A percentile compares a stretch with the other conserved stretches of the same genome.
These are phyloP conservation scores for chimpanzee (Pan troglodytes) DNA, from an alignment of 2,113 vertebrate genomes.

Conservation along the genomic window NHGRI_mPanTro3-v2.1_pri NC_072403.2:140029501-140030000, in stretches of 20 bases:
- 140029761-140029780: background rate
- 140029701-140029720: background rate
- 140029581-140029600: background rate
- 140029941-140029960: background rate
- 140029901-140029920: background rate
- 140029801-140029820: background rate
- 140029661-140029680: background rate
- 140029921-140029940: background rate
- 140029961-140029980: constrained; percentile 8
- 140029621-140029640: background rate
- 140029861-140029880: background rate
- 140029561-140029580: background rate
- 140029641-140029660: background rate
- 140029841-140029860: background rate
- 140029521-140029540: background rate
- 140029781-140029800: background rate
- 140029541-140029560: background rate
- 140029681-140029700: background rate
- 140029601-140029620: background rate
- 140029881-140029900: background rate
- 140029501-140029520: background rate
- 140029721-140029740: background rate
- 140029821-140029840: background rate
- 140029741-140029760: background rate
- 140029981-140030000: background rate